Evolutionary conservation across 1,140 invertebrate genomes (phyloP), one percentile per base, ranked within the genome.

Genomic region (Ceratosolen solmsi): DNA sequence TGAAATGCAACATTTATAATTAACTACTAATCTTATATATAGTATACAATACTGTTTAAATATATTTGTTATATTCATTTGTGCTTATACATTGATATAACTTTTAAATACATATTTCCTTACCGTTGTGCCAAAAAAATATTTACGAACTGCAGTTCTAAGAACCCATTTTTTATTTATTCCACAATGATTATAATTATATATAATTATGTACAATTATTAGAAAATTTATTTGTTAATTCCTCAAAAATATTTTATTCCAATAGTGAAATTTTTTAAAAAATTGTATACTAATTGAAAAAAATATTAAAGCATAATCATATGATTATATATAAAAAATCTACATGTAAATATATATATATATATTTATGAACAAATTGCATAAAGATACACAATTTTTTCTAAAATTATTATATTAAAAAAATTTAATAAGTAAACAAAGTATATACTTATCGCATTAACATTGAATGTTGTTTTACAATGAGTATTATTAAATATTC

Each of bases 121-220:
- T 79, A 87, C 86, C 85, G 84, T 86, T 86, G 86, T 87, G 86
- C 84, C 85, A 86, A 84, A 76, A 71, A 20, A 51, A 51, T 41
- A 71, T 46, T 77, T 30, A 60, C n/a, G n/a, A n/a, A 70, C 20
- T n/a, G 73, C 36, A 79, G 27, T 75, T 77, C 20, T 41, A 72
- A 81, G 9, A 77, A 38, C 25, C 46, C 80, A 27, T 73, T 38
- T 63, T 30, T 60, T 15, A 65, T 33, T 15, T 79, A 46, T 71
- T 33, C 46, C 41, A 78, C 30, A 27, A 82, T 77, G 72, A 73
- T 54, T 77, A 78, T 56, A 56, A 80, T 33, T 33, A 75, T 78
- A 82, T 74, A 83, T 77, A 33, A 22, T 73, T 81, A 58, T 63
- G 30, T 79, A 60, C 54, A 80, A 73, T 80, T 79, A 38, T 74